Percentiles rank a stretch among this genome's conserved stretches.
phyloP scores from a whole-genome alignment of 2,113 vertebrate species.

The Ploceus nigricollis region DNA sequence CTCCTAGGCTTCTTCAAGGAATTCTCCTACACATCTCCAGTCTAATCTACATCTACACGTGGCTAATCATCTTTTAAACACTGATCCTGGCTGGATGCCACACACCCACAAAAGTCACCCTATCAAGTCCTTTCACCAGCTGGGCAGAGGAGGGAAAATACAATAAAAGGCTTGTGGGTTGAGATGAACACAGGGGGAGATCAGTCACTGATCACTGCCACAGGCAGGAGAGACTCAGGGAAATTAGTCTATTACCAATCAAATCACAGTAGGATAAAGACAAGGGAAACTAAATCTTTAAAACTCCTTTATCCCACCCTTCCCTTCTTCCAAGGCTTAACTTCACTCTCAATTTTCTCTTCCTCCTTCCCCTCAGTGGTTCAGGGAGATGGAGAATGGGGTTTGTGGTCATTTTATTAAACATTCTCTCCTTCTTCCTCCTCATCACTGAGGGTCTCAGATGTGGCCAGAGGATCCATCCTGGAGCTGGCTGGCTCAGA shows the following conservation, averaged over 20 bases:
- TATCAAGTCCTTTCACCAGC: background rate
- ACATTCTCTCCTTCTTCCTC: background rate
- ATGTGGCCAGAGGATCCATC: too few relatives aligned
- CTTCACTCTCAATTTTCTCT: background rate
- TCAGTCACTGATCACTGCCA: background rate
- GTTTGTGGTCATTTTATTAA: background rate
- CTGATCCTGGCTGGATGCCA: background rate
- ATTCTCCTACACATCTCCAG: background rate
- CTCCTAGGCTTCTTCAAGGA: background rate
- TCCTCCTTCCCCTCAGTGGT: background rate
- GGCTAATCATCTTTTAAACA: background rate
- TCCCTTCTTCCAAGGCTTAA: background rate
- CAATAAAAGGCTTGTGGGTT: rapidly evolving
- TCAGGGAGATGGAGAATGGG: background rate
- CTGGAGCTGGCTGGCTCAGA: background rate
- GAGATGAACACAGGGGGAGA: background rate
- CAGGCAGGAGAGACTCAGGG: background rate
- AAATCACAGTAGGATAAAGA: background rate
- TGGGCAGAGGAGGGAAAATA: background rate
- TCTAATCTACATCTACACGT: background rate
- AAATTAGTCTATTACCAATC: background rate
- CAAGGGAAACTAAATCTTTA: background rate
- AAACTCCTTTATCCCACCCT: background rate
- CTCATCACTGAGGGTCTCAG: rapidly evolving
- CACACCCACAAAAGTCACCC: background rate